Base-by-base conservation (phyloP, 2,888 invertebrate genomes). In the Oligia latruncula region DNA sequence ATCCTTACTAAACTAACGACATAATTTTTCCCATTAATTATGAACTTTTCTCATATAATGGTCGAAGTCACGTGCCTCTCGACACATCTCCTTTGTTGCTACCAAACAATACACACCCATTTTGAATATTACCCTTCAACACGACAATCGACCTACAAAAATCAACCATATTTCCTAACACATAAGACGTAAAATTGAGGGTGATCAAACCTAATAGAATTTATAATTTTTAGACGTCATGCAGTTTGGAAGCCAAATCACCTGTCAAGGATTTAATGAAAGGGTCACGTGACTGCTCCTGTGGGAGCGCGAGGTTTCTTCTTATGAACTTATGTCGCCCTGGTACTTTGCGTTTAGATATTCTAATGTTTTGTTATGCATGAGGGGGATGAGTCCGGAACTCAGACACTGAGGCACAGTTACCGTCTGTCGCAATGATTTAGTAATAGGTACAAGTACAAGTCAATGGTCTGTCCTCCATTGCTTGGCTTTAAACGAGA, bases 181-280 rank as follows among this genome's bases (percentile, higher is more conserved):
- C 0, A 20, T 82, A 80, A 81, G 68, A 81, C 77, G 55, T 23
- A 72, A 46, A 76, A 66, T 78, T 29, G n/a, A 20, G 8, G 11
- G 66, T 13, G 1, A n/a, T 13, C 13, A 15, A 46, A 0, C 9
- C 23, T 52, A n/a, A 82, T 64, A 29, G 49, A 77, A 75, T 72
- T 65, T 70, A n/a, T 68, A 78, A 80, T 81, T 78, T 80, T 78
- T 80, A 66, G 89, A 90, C 90, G 90, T 90, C 91, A 92, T 86
- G 86, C 88, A 86, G 91, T 79, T 87, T 87, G 85, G 90, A 90
- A 91, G 90, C 92, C 91, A 92, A 93, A 93, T 93, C 91, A 92
- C 90, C 93, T 93, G 93, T 93, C 94, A 94, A 91, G 91, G 80
- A 91, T 92, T 89, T 91, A 93, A 93, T 92, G 90, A 92, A 79